These are phyloP conservation scores for Leptodactylus fuscus DNA, from an alignment of 2,113 vertebrate species.

Conservation along the genomic window DNA sequence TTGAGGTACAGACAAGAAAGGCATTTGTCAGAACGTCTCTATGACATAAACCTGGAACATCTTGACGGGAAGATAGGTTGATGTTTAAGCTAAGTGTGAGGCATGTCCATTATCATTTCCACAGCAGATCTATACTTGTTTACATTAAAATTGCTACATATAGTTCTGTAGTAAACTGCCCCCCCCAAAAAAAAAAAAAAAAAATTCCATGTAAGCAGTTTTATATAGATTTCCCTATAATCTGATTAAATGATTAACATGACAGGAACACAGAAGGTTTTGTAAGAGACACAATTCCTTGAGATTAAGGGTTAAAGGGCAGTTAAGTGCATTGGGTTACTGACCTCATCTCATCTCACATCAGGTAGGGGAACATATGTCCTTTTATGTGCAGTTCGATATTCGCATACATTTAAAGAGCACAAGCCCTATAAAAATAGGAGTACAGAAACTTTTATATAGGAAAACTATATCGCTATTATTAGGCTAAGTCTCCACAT, in stretches of 20 bases:
- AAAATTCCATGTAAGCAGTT: background rate
- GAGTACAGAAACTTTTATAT: no score
- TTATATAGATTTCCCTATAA: background rate
- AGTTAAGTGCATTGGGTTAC: no score
- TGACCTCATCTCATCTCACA: no score
- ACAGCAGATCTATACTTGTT: background rate
- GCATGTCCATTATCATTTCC: background rate
- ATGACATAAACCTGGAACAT: background rate
- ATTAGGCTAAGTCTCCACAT: no score
- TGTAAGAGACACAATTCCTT: no score
- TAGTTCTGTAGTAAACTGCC: background rate
- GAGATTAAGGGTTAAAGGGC: no score
- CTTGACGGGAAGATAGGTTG: background rate
- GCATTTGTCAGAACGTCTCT: background rate
- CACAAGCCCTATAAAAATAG: no score
- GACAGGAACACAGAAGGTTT: background rate
- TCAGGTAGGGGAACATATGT: no score
- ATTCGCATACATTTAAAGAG: no score
- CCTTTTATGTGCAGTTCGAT: no score
- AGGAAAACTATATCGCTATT: no score
- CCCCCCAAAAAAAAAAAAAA: no score
- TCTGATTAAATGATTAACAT: background rate
- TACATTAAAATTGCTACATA: background rate
- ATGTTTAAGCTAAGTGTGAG: background rate
- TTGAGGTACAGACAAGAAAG: constrained; percentile 65